A percentile compares a stretch with the other conserved stretches of the same genome.
Evolutionary conservation across 1,140 invertebrate species (phyloP).

Genomic region (Telenomus remus): DNA sequence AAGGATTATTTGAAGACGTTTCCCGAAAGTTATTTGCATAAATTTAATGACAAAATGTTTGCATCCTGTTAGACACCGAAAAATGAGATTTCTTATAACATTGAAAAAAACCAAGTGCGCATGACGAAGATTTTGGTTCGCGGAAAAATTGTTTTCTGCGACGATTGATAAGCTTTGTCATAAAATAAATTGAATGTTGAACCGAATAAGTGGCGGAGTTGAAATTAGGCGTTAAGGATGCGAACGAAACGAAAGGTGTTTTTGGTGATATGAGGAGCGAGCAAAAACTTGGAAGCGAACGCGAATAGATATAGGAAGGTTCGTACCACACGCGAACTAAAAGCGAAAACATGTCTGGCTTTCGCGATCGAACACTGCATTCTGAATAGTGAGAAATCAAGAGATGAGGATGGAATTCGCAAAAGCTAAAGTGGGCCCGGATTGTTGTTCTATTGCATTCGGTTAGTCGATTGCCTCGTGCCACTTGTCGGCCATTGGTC

Average conservation of each 20-base stretch:
- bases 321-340: conserved; percentile 65
- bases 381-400: conserved; percentile 58
- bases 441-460: conserved; percentile 69
- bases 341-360: conserved; percentile 66
- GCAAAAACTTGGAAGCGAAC: conserved; percentile 18
- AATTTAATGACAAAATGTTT: too few species aligned
- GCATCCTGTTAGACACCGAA: too few species aligned
- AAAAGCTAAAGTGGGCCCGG: conserved; percentile 60
- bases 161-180: too few species aligned
- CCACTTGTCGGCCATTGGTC: conserved; percentile 73
- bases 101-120: too few species aligned
- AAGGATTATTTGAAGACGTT: too few species aligned
- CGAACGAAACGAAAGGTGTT: neutral
- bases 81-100: too few species aligned
- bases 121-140: too few species aligned
- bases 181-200: neutral
- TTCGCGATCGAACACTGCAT: conserved; percentile 65
- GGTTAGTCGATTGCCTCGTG: conserved; percentile 72
- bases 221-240: neutral
- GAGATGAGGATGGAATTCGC: conserved; percentile 63
- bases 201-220: too few species aligned
- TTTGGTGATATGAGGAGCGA: neutral
- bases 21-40: too few species aligned
- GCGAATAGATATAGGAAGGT: conserved; percentile 29
- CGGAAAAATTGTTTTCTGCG: too few species aligned